Base-by-base conservation (phyloP, 2,113 vertebrate species). In the Eidolon helvum region DNA sequence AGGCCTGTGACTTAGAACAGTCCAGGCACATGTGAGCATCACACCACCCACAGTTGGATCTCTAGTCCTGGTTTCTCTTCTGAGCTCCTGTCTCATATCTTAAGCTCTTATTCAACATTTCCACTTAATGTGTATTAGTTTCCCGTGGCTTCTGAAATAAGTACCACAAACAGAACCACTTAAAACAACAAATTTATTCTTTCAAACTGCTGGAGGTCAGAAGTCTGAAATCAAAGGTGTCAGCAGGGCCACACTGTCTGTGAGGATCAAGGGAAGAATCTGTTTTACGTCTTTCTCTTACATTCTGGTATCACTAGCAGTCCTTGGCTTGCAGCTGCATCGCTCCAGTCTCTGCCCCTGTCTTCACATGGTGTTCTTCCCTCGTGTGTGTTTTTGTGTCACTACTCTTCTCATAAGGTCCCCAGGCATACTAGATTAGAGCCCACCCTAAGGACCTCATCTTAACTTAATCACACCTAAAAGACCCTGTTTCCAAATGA, bases 331-430 rank as follows among this genome's bases (percentile, higher is more conserved):
- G n/a, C 24, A 30, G 65, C 33, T 35, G 10, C 45, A 2, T 3
- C 19, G 1, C 19, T 7, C 11, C 19, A 24, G 18, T n/a, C 11
- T 22, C 83, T 8, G 24, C 24, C 16, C 7, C n/a, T 0, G 2
- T 35, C 65, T 69, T 69, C 50, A 2, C n/a, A 0, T 33, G 28
- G 38, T 4, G 38, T 22, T 63, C 38, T 21, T 33, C 79, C 26
- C 38, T 63, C 80, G 28, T 14, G 40, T 35, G 19, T 7, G 14
- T 65, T 16, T n/a, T 15, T 33, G 71, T 72, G 26, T 48, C 71
- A 16, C 26, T 45, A 14, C 80, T 63, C 53, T 40, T 40, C 50
- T 33, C 33, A 22, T 2, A 21, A 33, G 66, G 40, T 33, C 50
- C 33, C 7, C 19, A 14, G 50, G 30, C 85, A 22, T 10, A 1